These are phyloP conservation scores for Taphrorychus bicolor DNA, from an alignment of 2,888 invertebrate species.

Conservation along the genomic window DNA sequence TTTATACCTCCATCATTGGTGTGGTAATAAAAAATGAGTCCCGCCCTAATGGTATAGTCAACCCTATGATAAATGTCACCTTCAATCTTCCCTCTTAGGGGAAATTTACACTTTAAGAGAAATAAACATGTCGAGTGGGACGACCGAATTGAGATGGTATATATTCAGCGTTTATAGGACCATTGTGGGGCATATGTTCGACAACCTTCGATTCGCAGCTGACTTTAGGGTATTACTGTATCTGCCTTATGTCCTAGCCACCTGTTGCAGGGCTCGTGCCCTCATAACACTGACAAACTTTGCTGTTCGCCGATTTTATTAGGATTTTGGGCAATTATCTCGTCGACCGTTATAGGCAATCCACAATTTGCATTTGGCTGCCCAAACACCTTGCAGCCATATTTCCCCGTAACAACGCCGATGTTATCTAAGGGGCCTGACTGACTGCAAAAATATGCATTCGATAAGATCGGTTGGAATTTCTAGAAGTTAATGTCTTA, in stretches of 20 bases:
- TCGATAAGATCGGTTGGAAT: not conserved
- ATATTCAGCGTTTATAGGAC: not conserved
- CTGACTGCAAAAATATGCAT: not conserved
- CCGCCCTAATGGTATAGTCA: too few relatives aligned
- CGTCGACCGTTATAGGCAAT: not conserved
- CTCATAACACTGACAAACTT: not conserved
- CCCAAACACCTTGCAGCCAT: not conserved
- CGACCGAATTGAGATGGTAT: too few relatives aligned
- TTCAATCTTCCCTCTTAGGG: not conserved
- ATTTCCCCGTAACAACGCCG: not conserved
- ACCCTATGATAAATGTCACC: not conserved
- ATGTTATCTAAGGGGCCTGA: not conserved
- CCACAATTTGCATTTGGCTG: not conserved
- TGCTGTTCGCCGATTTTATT: not conserved
- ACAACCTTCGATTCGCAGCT: constrained; percentile 50
- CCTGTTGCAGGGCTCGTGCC: constrained; percentile 54
- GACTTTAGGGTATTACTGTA: constrained; percentile 50
- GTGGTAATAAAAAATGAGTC: too few relatives aligned
- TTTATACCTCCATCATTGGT: too few relatives aligned
- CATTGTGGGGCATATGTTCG: constrained; percentile 18
- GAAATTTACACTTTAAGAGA: not conserved
- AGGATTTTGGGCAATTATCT: not conserved
- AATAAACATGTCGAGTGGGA: too few relatives aligned
- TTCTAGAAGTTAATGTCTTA: not conserved
- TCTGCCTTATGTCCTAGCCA: constrained; percentile 55